Base-by-base conservation (phyloP, 2,797 vertebrate species). In the Zalophus californianus region DNA sequence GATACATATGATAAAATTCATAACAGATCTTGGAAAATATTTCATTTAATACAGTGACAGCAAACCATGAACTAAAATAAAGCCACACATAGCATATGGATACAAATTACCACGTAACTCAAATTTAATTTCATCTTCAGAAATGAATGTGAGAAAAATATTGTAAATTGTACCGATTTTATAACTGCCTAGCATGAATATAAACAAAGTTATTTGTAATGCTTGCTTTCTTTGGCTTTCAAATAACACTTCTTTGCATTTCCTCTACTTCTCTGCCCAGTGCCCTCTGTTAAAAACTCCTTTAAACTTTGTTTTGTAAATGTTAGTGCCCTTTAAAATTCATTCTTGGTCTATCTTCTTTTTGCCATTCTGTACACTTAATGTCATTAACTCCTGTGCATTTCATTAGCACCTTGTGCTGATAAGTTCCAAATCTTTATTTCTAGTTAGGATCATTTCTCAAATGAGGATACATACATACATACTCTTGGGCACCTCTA, bases 61-160 rank as follows among this genome's bases (percentile, higher is more conserved):
- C 64, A 96, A 97, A 95, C 93, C 56, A 95, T 94, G 41, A 94
- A 92, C 41, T 91, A 91, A 97, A 97, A 97, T 92, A 95, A 90
- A 96, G 20, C 48, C 64, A 82, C 72, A 44, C 3, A 18, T 85
- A 91, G 27, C 83, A 84, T 82, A 96, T 94, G 91, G n/a, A 5
- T 73, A 90, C 58, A 78, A 73, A 91, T 96, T 97, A 86, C 8
- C 56, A 93, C 93, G 75, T 91, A 96, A 77, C 38, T 94, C n/a
- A 48, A 77, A 77, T 93, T 94, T 82, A 96, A 91, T 94, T 94
- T 89, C 48, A 73, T 70, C 9, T 82, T 93, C 75, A 29, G 27
- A 94, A 73, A 0, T 62, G 32, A 44, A 32, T 86, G 2, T 48
- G 44, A 92, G 56, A 87, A 90, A 72, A 62, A 50, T 70, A 73